Percentiles rank a stretch among this genome's conserved stretches.
Evolutionary conservation across 2,113 vertebrate species (phyloP).

Genomic region (Ramphastos sulfuratus): DNA sequence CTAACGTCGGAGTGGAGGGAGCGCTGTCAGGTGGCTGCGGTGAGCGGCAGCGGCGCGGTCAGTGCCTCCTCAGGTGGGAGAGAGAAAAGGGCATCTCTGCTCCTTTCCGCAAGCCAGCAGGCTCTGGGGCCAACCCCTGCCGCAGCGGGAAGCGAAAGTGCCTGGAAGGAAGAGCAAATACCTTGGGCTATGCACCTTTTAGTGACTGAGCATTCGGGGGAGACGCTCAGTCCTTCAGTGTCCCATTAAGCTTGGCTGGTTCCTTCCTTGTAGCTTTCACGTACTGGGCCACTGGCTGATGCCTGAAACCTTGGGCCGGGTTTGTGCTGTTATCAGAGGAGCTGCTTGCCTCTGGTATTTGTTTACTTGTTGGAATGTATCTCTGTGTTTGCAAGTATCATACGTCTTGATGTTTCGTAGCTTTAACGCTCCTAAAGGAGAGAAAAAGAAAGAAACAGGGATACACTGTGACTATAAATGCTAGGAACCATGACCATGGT

Average conservation of each 20-base stretch:
- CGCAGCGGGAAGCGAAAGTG: not conserved
- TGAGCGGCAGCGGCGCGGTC: not conserved
- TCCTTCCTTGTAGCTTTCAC: not conserved
- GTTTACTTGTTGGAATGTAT: not conserved
- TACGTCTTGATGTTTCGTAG: not conserved
- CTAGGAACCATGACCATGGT: not conserved
- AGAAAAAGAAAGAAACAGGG: not conserved
- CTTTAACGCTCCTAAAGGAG: not conserved
- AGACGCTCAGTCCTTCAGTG: not conserved
- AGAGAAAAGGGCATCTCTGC: not conserved
- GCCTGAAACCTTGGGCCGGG: not conserved
- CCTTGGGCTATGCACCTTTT: not conserved
- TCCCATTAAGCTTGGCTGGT: not conserved
- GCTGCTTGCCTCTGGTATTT: not conserved
- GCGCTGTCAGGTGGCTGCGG: conserved; percentile 23
- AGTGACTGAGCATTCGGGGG: rapidly evolving
- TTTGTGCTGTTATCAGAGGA: not conserved
- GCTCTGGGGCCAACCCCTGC: not conserved
- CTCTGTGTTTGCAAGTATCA: not conserved
- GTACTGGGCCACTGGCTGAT: not conserved
- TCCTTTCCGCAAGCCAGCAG: not conserved
- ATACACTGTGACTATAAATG: not conserved
- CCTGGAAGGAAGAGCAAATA: not conserved
- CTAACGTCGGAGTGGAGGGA: not conserved
- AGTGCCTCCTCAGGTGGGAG: not conserved